Conservation (phyloP, 2,797 vertebrate genomes). For the Myiothlypis coronata region DNA sequence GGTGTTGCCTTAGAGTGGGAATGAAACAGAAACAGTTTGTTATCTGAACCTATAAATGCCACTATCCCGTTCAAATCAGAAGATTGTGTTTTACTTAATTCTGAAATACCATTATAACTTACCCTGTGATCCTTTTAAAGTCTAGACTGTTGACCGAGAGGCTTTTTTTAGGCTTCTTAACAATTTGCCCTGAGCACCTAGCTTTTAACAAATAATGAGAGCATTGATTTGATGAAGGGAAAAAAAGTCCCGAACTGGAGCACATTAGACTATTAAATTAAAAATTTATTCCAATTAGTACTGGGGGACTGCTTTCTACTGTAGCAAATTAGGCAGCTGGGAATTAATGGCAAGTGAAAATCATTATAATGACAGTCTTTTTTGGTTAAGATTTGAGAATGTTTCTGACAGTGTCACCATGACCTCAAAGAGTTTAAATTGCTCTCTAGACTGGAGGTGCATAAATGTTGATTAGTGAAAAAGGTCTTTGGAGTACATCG, state of each 20-base stretch:
- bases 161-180: neutral
- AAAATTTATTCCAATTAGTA: constrained; percentile 56
- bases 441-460: neutral
- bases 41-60: neutral
- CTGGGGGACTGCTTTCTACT: neutral
- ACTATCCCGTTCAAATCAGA: neutral
- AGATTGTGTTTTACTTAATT: neutral
- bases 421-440: neutral
- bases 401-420: neutral
- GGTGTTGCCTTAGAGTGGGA: neutral
- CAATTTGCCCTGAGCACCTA: neutral
- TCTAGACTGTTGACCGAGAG: neutral
- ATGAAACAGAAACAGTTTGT: neutral
- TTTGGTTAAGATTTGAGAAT: neutral
- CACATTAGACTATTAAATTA: constrained; percentile 28
- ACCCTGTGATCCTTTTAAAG: neutral
- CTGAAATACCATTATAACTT: neutral
- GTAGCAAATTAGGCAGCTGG: constrained; percentile 26
- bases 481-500: neutral
- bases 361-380: neutral
- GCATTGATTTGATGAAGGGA: neutral
- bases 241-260: neutral
- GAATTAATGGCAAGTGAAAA: constrained; percentile 40
- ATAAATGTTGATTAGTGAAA: neutral
- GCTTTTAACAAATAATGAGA: constrained; percentile 1